These are phyloP conservation scores for Mungos mungo DNA, from an alignment of 2,113 vertebrate species.

Conservation along the genomic window DNA sequence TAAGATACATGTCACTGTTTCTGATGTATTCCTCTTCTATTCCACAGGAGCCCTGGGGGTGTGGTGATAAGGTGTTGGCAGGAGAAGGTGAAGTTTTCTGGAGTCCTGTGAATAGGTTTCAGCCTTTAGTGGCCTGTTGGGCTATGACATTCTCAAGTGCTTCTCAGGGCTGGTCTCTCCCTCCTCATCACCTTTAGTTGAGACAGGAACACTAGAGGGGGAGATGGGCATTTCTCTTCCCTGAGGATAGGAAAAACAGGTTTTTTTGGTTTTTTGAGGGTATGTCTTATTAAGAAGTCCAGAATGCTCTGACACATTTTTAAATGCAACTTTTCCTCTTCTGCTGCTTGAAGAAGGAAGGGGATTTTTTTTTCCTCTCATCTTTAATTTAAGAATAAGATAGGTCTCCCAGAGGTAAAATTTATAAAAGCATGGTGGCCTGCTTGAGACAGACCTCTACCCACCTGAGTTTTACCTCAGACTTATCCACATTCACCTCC, in stretches of 20 bases:
- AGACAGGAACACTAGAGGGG: not conserved
- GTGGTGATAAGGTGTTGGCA: not conserved
- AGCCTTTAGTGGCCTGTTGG: not conserved
- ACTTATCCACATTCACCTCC: not conserved
- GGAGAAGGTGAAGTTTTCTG: not conserved
- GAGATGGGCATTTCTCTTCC: not conserved
- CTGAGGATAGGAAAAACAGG: not conserved
- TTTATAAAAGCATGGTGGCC: not conserved
- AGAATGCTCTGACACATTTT: not conserved
- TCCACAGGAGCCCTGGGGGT: not conserved
- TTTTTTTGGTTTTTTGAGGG: not conserved
- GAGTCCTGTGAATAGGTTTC: not conserved
- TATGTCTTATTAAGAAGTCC: not conserved
- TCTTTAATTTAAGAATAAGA: not conserved
- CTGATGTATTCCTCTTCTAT: not conserved
- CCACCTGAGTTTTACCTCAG: not conserved
- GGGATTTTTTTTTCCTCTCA: accelerated
- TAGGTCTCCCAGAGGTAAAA: not conserved
- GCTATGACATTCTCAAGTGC: not conserved
- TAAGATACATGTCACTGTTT: not conserved
- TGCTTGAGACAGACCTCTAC: not conserved
- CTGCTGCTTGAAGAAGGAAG: not conserved
- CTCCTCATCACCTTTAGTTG: not conserved
- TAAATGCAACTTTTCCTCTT: not conserved
- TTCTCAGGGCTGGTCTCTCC: not conserved